These are phyloP conservation scores for Planiliza haematocheilus DNA, from an alignment of 2,113 vertebrate species.

Conservation along the genomic window DNA sequence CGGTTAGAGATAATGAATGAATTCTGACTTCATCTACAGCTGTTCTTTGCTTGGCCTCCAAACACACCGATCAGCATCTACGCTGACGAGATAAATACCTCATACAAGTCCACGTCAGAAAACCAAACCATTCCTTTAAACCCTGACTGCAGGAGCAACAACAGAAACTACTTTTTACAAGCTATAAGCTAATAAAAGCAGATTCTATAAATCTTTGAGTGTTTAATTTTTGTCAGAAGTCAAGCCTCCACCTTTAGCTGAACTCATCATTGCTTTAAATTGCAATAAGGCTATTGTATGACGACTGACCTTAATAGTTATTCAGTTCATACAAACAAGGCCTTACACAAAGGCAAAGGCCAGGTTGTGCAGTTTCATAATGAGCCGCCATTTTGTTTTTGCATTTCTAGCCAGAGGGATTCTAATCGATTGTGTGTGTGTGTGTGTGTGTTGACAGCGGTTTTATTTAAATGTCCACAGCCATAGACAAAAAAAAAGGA, in stretches of 20 bases:
- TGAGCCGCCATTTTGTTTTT: conserved; percentile 72
- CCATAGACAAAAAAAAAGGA: conserved; percentile 30
- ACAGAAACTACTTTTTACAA: no score
- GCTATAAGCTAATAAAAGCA: no score
- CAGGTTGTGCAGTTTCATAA: conserved; percentile 48
- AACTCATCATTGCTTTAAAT: conserved; percentile 11
- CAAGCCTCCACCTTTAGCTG: conserved; percentile 4
- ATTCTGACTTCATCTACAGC: no score
- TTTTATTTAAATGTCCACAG: conserved; percentile 72
- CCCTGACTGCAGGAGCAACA: no score
- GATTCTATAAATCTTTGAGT: no score
- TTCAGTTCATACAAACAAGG: conserved; percentile 48
- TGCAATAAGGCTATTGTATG: conserved; percentile 16
- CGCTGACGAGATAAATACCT: no score
- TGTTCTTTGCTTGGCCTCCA: no score
- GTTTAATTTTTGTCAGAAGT: neutral
- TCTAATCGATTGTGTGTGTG: conserved; percentile 56
- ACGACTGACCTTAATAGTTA: conserved; percentile 31
- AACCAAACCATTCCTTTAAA: no score
- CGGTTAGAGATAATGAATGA: no score
- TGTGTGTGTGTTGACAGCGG: conserved; percentile 64
- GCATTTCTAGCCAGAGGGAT: conserved; percentile 57
- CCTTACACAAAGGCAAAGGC: conserved; percentile 44
- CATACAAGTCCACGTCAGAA: no score
- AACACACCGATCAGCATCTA: no score